phyloP scores from a whole-genome alignment of 2,797 vertebrate genomes.

The Schizopygopsis pylzovi region DNA sequence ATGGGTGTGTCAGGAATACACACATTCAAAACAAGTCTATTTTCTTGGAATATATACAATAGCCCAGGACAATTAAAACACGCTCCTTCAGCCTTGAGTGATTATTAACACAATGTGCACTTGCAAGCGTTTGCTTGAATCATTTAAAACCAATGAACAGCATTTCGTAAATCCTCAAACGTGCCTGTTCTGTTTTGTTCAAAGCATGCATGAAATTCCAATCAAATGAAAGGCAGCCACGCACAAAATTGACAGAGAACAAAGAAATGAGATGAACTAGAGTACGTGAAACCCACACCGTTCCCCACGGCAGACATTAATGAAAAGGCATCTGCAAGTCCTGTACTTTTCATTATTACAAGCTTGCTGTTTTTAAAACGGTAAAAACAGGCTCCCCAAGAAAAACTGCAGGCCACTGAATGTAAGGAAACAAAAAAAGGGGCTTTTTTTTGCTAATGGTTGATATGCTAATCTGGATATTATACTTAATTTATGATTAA shows the following conservation, averaged over 20 bases:
- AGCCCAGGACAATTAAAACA: too few species aligned
- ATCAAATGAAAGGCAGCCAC: neutral
- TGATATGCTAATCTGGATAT: neutral
- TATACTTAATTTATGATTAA: neutral
- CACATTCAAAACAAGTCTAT: too few species aligned
- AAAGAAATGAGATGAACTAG: neutral
- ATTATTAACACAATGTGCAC: too few species aligned
- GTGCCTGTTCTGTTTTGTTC: neutral
- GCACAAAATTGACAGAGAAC: neutral
- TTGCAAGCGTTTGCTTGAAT: too few species aligned
- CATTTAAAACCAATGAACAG: neutral
- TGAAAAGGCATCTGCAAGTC: constrained; percentile 23
- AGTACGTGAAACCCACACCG: neutral
- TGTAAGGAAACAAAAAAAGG: neutral
- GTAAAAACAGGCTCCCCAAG: constrained; percentile 33
- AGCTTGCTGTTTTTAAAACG: neutral
- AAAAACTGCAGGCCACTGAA: neutral
- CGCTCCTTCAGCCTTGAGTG: too few species aligned
- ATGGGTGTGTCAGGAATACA: too few species aligned
- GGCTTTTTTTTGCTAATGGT: constrained; percentile 2
- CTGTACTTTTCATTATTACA: constrained; percentile 41
- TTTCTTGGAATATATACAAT: too few species aligned
- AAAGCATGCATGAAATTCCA: constrained; percentile 20
- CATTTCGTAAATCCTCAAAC: neutral
- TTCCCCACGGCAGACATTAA: neutral